A percentile compares a stretch with the other conserved stretches of the same genome.
phyloP scores from a whole-genome alignment of 2,888 invertebrate genomes.

The Phytoseiulus persimilis region DNA sequence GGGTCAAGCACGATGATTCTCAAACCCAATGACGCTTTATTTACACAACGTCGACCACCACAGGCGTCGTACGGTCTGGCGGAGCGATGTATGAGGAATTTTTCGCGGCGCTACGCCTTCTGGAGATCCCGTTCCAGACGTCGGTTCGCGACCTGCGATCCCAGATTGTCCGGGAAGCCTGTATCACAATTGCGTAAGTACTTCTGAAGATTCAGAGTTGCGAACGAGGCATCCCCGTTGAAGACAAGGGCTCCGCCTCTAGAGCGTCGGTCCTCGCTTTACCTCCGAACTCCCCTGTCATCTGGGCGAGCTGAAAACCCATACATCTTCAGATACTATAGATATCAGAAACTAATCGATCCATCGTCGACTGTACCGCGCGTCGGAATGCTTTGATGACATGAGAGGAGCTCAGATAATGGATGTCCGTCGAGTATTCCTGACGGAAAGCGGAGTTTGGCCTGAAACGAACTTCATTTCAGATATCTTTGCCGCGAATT shows the following conservation, averaged over 20 bases:
- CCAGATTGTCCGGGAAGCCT: constrained; percentile 88
- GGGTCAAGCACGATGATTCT: background rate
- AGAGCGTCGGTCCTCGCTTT: too few species aligned
- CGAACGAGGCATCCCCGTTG: background rate
- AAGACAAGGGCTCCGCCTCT: background rate
- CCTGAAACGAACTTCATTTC: background rate
- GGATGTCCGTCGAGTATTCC: too few species aligned
- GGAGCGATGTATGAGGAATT: constrained; percentile 68
- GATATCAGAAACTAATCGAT: too few species aligned
- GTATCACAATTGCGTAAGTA: constrained; percentile 75
- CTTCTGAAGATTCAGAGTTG: background rate
- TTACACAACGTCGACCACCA: constrained; percentile 46
- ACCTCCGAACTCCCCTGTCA: too few species aligned
- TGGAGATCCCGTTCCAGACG: constrained; percentile 71
- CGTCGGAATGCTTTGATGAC: too few species aligned
- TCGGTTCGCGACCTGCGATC: constrained; percentile 81
- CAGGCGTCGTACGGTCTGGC: constrained; percentile 72
- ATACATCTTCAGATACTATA: too few species aligned
- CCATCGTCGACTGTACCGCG: too few species aligned
- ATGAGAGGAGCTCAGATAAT: too few species aligned
- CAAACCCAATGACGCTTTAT: background rate
- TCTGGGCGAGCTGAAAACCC: too few species aligned
- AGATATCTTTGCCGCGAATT: constrained; percentile 71
- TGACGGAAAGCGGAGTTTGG: too few species aligned
- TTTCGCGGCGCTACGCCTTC: constrained; percentile 63